Base-by-base conservation (phyloP, 2,113 vertebrate genomes). In the Camelus dromedarius region DNA sequence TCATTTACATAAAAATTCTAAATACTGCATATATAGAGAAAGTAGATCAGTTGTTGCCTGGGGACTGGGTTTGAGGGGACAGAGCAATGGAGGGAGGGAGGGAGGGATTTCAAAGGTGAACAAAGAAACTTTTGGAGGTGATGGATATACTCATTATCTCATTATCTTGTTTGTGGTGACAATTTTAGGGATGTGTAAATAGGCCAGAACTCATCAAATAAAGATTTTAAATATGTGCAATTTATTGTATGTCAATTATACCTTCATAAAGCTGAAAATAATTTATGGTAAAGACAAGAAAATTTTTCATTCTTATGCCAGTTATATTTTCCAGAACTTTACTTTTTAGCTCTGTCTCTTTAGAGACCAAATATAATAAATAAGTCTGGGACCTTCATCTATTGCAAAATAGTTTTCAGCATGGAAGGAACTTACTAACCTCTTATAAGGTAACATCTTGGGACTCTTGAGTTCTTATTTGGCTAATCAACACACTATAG, bases 341-440 rank as follows among this genome's bases (percentile, higher is more conserved):
- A 30, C 14, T 77, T 89, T 97, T 95, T 75, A 93, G 70, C 20
- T 90, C 75, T 87, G 20, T 90, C 30, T 90, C 28, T 83, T 90
- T 72, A 58, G 58, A 42, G 38, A 85, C 35, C 67, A 91, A 86
- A 92, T 93, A 82, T 35, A 86, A 93, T 85, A 46, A 89, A 54
- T 54, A 90, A 92, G 14, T n/a, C 79, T 83, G 46, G 58, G 64
- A 32, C 50, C 89, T 84, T 81, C 73, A 66, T 52, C 18, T 15
- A 92, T 60, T 83, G 42, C 9, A 79, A 75, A 32, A n/a, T n/a
- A 75, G 35, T 75, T 97, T 95, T 96, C 46, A 79, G 48, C 48
- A 66, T 42, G 35, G 30, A 90, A 92, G 18, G 8, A 87, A 83
- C 20, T 52, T 91, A 75, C 56, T 95, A 91, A 88, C 42, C 30